Conservation (phyloP, 2,797 vertebrate species). For the Anniella stebbinsi region DNA sequence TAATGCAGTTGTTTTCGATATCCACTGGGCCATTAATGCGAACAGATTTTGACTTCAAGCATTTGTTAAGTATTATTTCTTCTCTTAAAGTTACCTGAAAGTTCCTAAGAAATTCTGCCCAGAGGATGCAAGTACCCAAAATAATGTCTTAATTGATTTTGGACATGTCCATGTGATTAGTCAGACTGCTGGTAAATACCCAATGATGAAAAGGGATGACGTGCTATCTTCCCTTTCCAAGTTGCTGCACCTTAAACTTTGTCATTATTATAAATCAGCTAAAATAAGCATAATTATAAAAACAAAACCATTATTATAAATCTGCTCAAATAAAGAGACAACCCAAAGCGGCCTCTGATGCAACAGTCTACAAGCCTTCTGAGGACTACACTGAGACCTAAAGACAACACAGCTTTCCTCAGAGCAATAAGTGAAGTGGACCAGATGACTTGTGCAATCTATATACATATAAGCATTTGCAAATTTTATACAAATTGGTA, state of each 20-base stretch:
- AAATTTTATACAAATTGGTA: too few species aligned
- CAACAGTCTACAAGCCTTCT: neutral
- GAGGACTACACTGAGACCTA: neutral
- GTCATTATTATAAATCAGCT: conserved; percentile 15
- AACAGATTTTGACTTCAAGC: neutral
- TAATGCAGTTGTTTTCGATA: neutral
- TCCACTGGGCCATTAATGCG: neutral
- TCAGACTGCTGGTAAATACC: neutral
- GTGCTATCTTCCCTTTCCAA: neutral
- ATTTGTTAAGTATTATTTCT: neutral
- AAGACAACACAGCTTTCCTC: neutral
- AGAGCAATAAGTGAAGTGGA: too few species aligned
- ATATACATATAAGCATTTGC: too few species aligned
- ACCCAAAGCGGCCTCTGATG: neutral
- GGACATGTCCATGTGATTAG: neutral
- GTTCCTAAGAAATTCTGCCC: neutral
- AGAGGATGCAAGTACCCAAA: neutral
- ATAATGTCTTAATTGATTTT: neutral
- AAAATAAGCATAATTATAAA: too few species aligned
- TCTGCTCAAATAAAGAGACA: neutral
- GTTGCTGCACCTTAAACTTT: conserved; percentile 2
- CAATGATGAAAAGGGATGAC: neutral
- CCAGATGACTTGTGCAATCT: too few species aligned
- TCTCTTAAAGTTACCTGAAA: neutral
- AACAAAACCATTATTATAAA: conserved; percentile 23